Conservation (phyloP, 1,140 invertebrate species). For the Macrocentrus cingulum region DNA sequence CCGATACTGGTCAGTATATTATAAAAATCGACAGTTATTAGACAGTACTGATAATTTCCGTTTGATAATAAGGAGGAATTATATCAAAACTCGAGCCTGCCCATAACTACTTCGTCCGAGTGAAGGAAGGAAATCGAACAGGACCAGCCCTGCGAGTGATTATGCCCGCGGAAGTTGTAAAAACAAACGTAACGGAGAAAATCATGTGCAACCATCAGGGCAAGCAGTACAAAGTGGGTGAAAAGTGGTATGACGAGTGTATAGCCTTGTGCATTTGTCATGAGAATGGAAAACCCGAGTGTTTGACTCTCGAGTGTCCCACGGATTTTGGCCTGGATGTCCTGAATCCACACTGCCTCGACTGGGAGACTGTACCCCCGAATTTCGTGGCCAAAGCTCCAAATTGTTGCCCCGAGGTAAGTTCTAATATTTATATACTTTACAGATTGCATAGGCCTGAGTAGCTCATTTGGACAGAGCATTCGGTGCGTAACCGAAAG, state of each 20-base stretch:
- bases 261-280: slow-evolving; percentile 71
- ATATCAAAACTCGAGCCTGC: slow-evolving; percentile 50
- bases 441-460: neutral
- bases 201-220: slow-evolving; percentile 63
- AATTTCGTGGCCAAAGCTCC: slow-evolving; percentile 73
- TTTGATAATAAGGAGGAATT: slow-evolving; percentile 43
- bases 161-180: slow-evolving; percentile 49
- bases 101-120: slow-evolving; percentile 50
- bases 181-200: slow-evolving; percentile 49
- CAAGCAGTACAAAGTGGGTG: slow-evolving; percentile 59
- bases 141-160: slow-evolving; percentile 46
- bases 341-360: slow-evolving; percentile 77
- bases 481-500: too few relatives aligned
- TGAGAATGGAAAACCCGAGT: slow-evolving; percentile 60
- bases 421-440: slow-evolving; percentile 8
- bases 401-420: slow-evolving; percentile 74
- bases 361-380: slow-evolving; percentile 79
- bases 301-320: slow-evolving; percentile 78
- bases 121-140: slow-evolving; percentile 42
- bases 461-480: too few relatives aligned
- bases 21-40: neutral
- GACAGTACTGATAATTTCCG: slow-evolving; percentile 1
- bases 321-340: slow-evolving; percentile 80
- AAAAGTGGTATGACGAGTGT: slow-evolving; percentile 74
- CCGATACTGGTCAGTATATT: slow-evolving; percentile 42